Base-by-base conservation (phyloP, 2,888 invertebrate species). In the Timema cristinae region DNA sequence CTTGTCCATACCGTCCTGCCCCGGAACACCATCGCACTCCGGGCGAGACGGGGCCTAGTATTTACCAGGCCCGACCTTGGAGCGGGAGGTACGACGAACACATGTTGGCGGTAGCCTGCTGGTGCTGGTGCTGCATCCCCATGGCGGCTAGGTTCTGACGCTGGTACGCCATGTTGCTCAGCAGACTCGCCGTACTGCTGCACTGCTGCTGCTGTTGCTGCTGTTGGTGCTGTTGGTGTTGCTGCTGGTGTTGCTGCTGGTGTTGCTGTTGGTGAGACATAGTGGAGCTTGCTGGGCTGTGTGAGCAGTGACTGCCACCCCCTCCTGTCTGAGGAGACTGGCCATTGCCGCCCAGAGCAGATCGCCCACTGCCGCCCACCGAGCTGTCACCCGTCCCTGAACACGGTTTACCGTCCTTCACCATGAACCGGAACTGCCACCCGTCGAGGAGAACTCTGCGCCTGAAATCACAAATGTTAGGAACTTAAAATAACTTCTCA, bases 371-470 rank as follows among this genome's bases (percentile, higher is more conserved):
- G 73, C 75, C 66, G 81, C 84, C 76, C 82, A 84, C 77, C 79
- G 84, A 79, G 76, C 83, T 79, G 79, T 84, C 82, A 79, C 83
- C 84, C 52, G 82, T 82, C 52, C 90, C 91, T 77, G 90, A 88
- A 80, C 94, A 94, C 0, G 92, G 94, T 83, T 93, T 97, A 68
- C 97, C 97, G 85, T 97, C 97, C 85, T 97, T 95, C 78, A 97
- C 97, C 80, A 97, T n/a, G 86, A 73, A 97, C 97, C 69, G 97
- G 97, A 68, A 97, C 97, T 47, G 97, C 96, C 75, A 97, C 97
- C 77, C 97, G 89, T 76, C 97, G 87, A 67, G 97, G 97, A 71
- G 97, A 96, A 82, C 94, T 93, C 77, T 93, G 91, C 73, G 93
- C 92, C 93, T 93, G 87, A 32, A 32, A 32, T 1, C 32, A 32